Evolutionary conservation across 2,888 invertebrate species (phyloP).

Genomic region (Phalera bucephala): DNA sequence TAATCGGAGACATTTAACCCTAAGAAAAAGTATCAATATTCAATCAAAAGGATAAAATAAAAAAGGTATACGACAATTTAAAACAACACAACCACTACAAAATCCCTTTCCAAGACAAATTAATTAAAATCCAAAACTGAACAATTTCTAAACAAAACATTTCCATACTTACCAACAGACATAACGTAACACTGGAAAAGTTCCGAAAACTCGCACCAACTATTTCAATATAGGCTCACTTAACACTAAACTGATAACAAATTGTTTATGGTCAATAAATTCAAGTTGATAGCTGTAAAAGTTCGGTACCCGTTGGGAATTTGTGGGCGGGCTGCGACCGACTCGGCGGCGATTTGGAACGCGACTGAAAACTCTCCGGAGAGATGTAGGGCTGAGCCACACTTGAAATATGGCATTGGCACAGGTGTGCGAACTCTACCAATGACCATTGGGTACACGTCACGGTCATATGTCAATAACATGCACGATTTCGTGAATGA

Average conservation of each 20-base stretch:
- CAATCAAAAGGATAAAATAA: too few species aligned
- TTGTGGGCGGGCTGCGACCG: conserved; percentile 13
- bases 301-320: neutral
- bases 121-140: too few species aligned
- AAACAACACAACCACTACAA: too few species aligned
- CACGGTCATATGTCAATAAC: neutral
- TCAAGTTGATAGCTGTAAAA: neutral
- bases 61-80: too few species aligned
- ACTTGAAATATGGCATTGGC: conserved; percentile 3
- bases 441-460: conserved; percentile 9
- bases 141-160: neutral
- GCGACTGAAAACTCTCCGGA: conserved; percentile 23
- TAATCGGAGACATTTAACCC: too few species aligned
- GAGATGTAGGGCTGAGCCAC: conserved; percentile 6
- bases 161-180: conserved; percentile 16
- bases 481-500: too few species aligned
- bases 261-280: conserved; percentile 5
- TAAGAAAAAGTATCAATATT: too few species aligned
- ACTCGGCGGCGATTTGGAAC: conserved; percentile 18
- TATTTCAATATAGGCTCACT: conserved; percentile 12
- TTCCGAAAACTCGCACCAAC: conserved; percentile 12
- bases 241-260: conserved; percentile 5
- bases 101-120: too few species aligned
- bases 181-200: conserved; percentile 9
- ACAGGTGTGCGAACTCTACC: conserved; percentile 4